These are phyloP conservation scores for Mycetomoellerius zeteki DNA, from an alignment of 1,140 invertebrate genomes.

Conservation along the genomic window DNA sequence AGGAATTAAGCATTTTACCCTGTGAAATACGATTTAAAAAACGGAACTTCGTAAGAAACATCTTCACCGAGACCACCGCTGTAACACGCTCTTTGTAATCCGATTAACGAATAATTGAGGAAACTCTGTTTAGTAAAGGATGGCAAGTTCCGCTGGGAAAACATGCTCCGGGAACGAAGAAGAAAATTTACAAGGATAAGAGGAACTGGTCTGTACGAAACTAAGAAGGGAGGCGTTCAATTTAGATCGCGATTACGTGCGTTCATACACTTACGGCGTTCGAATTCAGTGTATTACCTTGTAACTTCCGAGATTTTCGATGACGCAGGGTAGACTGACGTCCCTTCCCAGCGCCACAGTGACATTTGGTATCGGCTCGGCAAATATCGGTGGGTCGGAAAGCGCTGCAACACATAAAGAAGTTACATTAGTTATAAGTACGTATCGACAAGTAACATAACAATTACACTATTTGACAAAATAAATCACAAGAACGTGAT, in stretches of 20 bases:
- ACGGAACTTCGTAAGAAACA: slow-evolving; percentile 21
- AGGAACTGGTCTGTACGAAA: slow-evolving; percentile 13
- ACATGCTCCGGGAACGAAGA: slow-evolving; percentile 23
- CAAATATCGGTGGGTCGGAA: slow-evolving; percentile 93
- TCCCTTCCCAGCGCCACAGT: slow-evolving; percentile 95
- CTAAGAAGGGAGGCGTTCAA: slow-evolving; percentile 15
- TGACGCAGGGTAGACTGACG: slow-evolving; percentile 95
- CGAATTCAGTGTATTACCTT: slow-evolving; percentile 89
- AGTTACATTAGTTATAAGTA: slow-evolving; percentile 15
- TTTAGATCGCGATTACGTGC: not conserved
- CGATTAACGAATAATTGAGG: slow-evolving; percentile 60
- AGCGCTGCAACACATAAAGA: slow-evolving; percentile 90
- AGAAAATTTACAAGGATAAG: slow-evolving; percentile 50
- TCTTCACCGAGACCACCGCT: slow-evolving; percentile 6
- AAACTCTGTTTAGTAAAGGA: slow-evolving; percentile 45
- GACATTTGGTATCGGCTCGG: slow-evolving; percentile 95
- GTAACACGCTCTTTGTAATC: slow-evolving; percentile 40
- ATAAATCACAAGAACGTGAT: too few species aligned
- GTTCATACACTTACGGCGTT: not conserved
- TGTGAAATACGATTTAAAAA: slow-evolving; percentile 41
- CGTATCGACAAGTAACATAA: not conserved
- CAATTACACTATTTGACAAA: not conserved
- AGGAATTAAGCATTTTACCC: slow-evolving; percentile 27
- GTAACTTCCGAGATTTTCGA: slow-evolving; percentile 94
- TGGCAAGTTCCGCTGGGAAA: slow-evolving; percentile 29